Percentiles rank a stretch among this genome's conserved stretches.
Evolutionary conservation across 92 coral and sea anemone species (phyloP).

Genomic region (Epizoanthus rinbou): DNA sequence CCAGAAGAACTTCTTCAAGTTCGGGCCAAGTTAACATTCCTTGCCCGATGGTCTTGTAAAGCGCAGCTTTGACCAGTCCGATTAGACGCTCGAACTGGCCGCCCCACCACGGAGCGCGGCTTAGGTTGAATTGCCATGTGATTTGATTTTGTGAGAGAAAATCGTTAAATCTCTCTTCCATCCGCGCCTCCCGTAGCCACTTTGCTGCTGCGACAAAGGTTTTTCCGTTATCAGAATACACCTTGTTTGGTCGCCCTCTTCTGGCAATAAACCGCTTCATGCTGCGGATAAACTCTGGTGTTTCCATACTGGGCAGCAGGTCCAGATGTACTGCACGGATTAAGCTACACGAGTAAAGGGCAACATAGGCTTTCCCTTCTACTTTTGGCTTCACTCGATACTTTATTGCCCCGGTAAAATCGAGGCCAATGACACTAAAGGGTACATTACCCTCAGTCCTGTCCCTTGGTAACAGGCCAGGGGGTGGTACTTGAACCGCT

Average conservation of each 20-base stretch:
- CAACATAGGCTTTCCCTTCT: not conserved
- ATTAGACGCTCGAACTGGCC: not conserved
- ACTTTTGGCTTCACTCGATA: not conserved
- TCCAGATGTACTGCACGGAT: not conserved
- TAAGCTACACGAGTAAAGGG: not conserved
- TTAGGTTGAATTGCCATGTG: not conserved
- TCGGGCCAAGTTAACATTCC: constrained; percentile 3
- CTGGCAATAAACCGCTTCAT: not conserved
- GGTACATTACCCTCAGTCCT: constrained; percentile 8
- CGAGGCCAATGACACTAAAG: not conserved
- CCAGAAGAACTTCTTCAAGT: not conserved
- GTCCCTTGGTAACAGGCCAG: not conserved
- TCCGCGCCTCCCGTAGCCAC: not conserved
- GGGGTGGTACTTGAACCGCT: not conserved
- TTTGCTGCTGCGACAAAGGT: constrained; percentile 2
- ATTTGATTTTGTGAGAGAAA: not conserved
- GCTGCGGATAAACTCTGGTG: not conserved
- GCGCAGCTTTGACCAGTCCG: not conserved
- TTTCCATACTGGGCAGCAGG: not conserved
- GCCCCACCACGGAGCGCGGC: not conserved
- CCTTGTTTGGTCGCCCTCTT: not conserved
- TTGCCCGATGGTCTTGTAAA: constrained; percentile 1
- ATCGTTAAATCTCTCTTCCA: constrained; percentile 3
- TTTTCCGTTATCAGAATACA: constrained; percentile 4
- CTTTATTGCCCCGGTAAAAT: not conserved